Percentiles rank a stretch among this genome's conserved stretches.
Conservation (phyloP, 2,888 invertebrate genomes). For the Polyommatus icarus region DNA sequence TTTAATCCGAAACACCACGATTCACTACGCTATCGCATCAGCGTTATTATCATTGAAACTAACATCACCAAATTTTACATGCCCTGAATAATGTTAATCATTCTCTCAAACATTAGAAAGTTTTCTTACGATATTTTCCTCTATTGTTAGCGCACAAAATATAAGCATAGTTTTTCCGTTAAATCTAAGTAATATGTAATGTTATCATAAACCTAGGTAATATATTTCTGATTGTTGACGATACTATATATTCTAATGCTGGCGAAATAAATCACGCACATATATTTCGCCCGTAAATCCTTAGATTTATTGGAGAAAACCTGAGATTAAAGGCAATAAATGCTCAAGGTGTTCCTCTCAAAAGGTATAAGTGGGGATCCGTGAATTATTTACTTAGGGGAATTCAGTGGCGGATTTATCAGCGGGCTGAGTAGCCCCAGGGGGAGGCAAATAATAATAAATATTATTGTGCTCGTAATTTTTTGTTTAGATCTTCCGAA, state of each 20-base stretch:
- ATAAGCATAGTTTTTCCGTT: background rate
- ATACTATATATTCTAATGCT: background rate
- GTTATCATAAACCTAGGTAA: background rate
- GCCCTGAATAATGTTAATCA: no score
- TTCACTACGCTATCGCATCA: background rate
- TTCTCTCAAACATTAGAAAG: background rate
- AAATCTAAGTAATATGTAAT: background rate
- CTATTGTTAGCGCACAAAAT: background rate
- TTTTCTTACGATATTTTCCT: background rate
- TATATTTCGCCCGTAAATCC: background rate
- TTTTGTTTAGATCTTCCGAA: background rate
- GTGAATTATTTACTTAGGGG: conserved; percentile 2
- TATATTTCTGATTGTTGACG: background rate
- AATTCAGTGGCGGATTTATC: background rate
- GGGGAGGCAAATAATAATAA: background rate
- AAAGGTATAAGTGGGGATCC: conserved; percentile 6
- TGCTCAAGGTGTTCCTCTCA: conserved; percentile 7
- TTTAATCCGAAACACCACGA: no score
- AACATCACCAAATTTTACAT: background rate
- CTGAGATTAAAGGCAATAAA: conserved; percentile 17
- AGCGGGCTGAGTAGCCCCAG: no score
- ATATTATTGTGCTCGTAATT: background rate
- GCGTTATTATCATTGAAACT: background rate
- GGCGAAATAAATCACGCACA: background rate
- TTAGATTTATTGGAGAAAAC: background rate